Percentiles rank a stretch among this genome's conserved stretches.
These are phyloP conservation scores for Pyrrhia umbra DNA, from an alignment of 2,888 invertebrate species.

Conservation along the genomic window DNA sequence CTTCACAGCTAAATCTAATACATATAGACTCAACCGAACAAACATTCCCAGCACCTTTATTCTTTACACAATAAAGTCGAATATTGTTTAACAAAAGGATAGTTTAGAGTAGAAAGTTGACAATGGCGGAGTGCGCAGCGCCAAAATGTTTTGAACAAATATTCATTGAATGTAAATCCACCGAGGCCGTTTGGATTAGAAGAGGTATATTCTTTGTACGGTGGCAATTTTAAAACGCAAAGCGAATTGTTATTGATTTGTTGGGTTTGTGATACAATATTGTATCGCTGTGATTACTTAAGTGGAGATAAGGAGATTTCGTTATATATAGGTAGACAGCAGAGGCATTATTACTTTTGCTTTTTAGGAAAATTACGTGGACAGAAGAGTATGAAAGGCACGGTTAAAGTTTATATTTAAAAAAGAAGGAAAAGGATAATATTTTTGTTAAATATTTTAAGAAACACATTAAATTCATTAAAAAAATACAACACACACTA, in stretches of 20 bases:
- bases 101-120: slow-evolving; percentile 69
- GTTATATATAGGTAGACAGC: too few relatives aligned
- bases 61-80: slow-evolving; percentile 54
- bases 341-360: too few relatives aligned
- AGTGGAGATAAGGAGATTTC: too few relatives aligned
- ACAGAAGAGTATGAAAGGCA: too few relatives aligned
- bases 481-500: too few relatives aligned
- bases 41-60: slow-evolving; percentile 45
- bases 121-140: slow-evolving; percentile 74
- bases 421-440: too few relatives aligned
- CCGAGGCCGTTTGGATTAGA: slow-evolving; percentile 79
- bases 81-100: slow-evolving; percentile 55
- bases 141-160: slow-evolving; percentile 86
- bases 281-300: too few relatives aligned
- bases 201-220: slow-evolving; percentile 72
- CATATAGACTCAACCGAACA: slow-evolving; percentile 57
- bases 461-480: too few relatives aligned
- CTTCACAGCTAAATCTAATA: slow-evolving; percentile 70
- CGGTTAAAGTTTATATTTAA: too few relatives aligned
- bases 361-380: too few relatives aligned
- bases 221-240: slow-evolving; percentile 63
- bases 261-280: slow-evolving; percentile 12
- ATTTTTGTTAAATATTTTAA: too few relatives aligned
- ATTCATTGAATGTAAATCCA: slow-evolving; percentile 87
- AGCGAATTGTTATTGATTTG: slow-evolving; percentile 62